Conservation (phyloP, 23 tunicate genomes). For the Oikopleura dioica region DNA sequence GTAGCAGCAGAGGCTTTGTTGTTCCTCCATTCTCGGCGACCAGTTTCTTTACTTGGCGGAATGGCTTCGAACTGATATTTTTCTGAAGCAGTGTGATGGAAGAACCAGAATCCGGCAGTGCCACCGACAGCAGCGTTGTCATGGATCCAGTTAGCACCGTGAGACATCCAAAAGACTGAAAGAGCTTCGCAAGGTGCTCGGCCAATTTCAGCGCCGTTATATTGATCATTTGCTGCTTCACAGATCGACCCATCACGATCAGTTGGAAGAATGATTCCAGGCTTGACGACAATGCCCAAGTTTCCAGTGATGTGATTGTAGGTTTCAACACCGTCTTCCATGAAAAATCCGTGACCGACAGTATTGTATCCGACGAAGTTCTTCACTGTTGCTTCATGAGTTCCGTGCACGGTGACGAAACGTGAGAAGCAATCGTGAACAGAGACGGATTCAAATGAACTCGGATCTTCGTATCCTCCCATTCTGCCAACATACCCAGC, state of each 20-base stretch:
- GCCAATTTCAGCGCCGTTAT: too few relatives aligned
- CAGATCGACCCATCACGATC: too few relatives aligned
- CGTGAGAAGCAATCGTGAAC: neutral
- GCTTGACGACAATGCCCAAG: neutral
- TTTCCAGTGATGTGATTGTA: neutral
- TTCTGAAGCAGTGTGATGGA: too few relatives aligned
- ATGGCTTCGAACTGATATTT: conserved; percentile 1
- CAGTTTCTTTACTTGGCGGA: neutral
- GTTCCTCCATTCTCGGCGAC: neutral
- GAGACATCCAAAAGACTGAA: too few relatives aligned
- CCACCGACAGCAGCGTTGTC: too few relatives aligned
- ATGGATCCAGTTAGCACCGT: too few relatives aligned
- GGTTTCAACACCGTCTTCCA: neutral
- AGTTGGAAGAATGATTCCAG: conserved; percentile 10
- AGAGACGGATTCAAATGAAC: neutral
- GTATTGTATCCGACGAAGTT: conserved; percentile 5
- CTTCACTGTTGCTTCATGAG: conserved; percentile 4
- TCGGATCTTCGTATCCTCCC: conserved; percentile 1
- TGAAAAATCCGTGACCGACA: conserved; percentile 1
- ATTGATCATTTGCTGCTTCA: too few relatives aligned
- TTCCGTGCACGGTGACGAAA: neutral
- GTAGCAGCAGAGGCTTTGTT: too few relatives aligned
- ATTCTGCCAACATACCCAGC: neutral
- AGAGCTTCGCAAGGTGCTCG: too few relatives aligned
- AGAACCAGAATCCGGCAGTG: too few relatives aligned